Evolutionary conservation across 37 sponge, comb jelly and placozoan species (phyloP).

Genomic region (Ianthella basta): DNA sequence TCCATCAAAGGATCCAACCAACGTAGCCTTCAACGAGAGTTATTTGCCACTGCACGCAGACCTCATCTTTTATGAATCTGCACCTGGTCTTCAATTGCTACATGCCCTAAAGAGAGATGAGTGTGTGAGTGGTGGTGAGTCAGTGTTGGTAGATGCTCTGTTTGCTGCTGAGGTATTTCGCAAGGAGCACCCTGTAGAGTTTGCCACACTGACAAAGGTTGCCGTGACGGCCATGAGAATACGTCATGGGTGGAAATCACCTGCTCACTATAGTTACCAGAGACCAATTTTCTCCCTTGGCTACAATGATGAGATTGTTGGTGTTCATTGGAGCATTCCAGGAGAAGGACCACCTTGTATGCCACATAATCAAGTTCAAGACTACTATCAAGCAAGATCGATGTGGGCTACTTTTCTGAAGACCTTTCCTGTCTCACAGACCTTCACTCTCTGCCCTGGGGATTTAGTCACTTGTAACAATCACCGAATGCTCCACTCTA

Average conservation of each 20-base stretch:
- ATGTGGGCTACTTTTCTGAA: not conserved
- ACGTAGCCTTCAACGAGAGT: not conserved
- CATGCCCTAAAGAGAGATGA: conserved; percentile 30
- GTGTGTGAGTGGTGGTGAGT: conserved; percentile 68
- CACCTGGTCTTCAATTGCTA: not conserved
- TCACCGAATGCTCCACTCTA: conserved; percentile 6
- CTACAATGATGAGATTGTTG: conserved; percentile 13
- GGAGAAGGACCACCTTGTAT: not conserved
- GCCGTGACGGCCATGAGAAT: conserved; percentile 66
- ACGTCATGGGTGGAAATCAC: conserved; percentile 36
- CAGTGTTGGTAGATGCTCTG: conserved; percentile 51
- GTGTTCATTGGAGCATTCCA: not conserved
- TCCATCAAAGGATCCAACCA: not conserved
- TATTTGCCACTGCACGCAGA: conserved; percentile 3
- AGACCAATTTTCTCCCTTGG: not conserved
- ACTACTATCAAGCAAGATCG: conserved; percentile 9
- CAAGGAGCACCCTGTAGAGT: conserved; percentile 46
- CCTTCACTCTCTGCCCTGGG: not conserved
- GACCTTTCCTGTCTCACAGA: not conserved
- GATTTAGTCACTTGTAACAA: conserved; percentile 14
- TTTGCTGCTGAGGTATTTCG: conserved; percentile 66
- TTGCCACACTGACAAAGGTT: conserved; percentile 54
- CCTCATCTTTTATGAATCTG: not conserved
- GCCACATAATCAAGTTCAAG: not conserved
- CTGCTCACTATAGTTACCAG: not conserved